Conservation (phyloP, 1,140 invertebrate species). For the Zaprionus camerounensis region DNA sequence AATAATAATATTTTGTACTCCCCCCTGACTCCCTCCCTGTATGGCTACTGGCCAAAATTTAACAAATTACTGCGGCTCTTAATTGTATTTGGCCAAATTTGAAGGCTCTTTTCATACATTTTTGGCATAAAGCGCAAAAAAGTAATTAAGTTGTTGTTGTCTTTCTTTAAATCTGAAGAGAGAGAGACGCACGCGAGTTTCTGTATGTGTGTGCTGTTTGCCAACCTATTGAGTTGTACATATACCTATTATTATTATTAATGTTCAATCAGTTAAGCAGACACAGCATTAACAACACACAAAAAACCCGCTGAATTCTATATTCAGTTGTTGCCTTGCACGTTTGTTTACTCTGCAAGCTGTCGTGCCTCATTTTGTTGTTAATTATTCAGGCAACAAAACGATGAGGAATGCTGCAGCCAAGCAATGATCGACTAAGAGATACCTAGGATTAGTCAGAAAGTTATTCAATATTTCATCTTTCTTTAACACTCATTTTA, state of each 20-base stretch:
- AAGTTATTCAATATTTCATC: neutral
- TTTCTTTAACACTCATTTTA: neutral
- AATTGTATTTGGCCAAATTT: conserved; percentile 64
- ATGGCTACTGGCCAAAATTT: conserved; percentile 68
- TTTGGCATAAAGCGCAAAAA: conserved; percentile 56
- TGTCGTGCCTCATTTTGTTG: conserved; percentile 45
- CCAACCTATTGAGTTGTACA: conserved; percentile 58
- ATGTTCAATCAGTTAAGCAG: conserved; percentile 52
- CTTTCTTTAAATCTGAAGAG: conserved; percentile 33
- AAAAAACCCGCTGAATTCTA: conserved; percentile 41
- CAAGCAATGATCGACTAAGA: neutral
- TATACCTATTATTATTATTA: conserved; percentile 44
- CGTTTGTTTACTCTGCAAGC: conserved; percentile 50
- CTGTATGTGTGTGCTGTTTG: conserved; percentile 29
- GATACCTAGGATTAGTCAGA: conserved; percentile 6
- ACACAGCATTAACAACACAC: conserved; percentile 15
- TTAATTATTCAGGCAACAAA: conserved; percentile 60
- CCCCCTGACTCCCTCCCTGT: neutral
- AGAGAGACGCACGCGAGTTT: conserved; percentile 44
- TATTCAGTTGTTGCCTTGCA: conserved; percentile 42
- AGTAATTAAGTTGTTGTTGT: conserved; percentile 74
- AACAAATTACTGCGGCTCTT: conserved; percentile 68
- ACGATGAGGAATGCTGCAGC: conserved; percentile 11
- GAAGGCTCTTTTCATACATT: conserved; percentile 61
- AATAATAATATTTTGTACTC: conserved; percentile 40